Evolutionary conservation across 1,140 invertebrate species (phyloP), one percentile per base, ranked within the genome.

Genomic region (Bombus picipes): DNA sequence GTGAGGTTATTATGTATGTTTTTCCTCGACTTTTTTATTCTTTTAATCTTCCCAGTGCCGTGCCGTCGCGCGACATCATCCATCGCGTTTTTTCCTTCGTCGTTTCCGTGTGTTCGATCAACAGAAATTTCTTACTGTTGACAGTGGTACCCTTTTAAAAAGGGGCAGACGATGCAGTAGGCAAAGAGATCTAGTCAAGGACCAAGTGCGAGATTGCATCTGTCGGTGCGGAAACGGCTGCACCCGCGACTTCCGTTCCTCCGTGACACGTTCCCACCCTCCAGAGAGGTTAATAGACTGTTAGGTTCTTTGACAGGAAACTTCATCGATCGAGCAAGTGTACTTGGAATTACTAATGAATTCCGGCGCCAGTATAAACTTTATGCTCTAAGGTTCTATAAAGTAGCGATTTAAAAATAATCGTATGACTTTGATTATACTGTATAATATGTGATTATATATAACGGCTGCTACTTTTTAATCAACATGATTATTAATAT

Each of bases 171-270:
- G 43, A 8, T 28, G 37, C 53, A 47, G 66, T 18, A 76, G 76
- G 66, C 25, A 71, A 71, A 87, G 82, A 87, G 71, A 79, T 81
- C 62, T 39, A 80, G 57, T 77, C 73, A 12, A 9, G 74, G 34
- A 83, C 74, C 86, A 72, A 83, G 79, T 80, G 86, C 78, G 66
- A 90, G 82, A 92, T 89, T 87, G 90, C 94, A 94, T 94, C 93
- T 94, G 92, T 92, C 92, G 81, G 87, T 90, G 65, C 92, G 93
- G 93, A 94, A 94, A 92, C 92, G 92, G 92, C 89, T 93, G 91
- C 85, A 87, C 83, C 90, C 87, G 91, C 90, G 91, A 92, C 91
- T 94, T 94, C 93, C 93, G 90, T 89, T 89, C 73, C 80, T 73
- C 68, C 85, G 91, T 91, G 89, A 93, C 92, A 80, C 77, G 89